A percentile compares a stretch with the other conserved stretches of the same genome.
These are phyloP conservation scores for Clupea harengus DNA, from an alignment of 2,113 vertebrate genomes.

Conservation along the genomic window DNA sequence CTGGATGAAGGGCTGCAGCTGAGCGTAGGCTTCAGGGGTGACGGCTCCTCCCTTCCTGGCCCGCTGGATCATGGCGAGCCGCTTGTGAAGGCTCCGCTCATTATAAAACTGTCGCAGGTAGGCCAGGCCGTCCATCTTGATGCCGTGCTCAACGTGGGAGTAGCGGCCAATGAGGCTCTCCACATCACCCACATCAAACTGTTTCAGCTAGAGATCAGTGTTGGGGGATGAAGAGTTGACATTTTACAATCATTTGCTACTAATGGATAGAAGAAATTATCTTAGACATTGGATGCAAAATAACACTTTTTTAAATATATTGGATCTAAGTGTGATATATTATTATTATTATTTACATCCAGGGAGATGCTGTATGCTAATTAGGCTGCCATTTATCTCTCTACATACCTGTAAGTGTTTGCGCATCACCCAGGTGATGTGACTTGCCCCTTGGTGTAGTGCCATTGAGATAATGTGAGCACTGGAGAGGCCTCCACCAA, in stretches of 20 bases:
- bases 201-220: constrained; percentile 63
- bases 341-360: no score
- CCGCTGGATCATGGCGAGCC: constrained; percentile 71
- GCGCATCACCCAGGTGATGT: constrained; percentile 75
- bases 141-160: constrained; percentile 71
- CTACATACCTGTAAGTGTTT: constrained; percentile 72
- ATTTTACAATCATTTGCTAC: no score
- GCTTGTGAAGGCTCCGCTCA: constrained; percentile 69
- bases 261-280: no score
- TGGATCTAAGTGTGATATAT: no score
- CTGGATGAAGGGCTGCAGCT: constrained; percentile 68
- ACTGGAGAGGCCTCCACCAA: constrained; percentile 75
- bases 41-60: constrained; percentile 74
- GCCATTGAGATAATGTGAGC: constrained; percentile 71
- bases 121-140: constrained; percentile 74
- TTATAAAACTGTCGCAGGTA: constrained; percentile 73
- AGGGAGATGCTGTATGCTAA: no score
- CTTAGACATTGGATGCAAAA: no score
- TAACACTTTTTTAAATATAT: no score
- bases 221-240: no score
- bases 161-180: constrained; percentile 75
- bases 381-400: no score
- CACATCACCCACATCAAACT: constrained; percentile 75
- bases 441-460: constrained; percentile 70
- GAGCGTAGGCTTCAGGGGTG: constrained; percentile 72